Percentiles rank a stretch among this genome's conserved stretches.
Conservation (phyloP, 2,797 vertebrate genomes). For the Myiotriccus ornatus region DNA sequence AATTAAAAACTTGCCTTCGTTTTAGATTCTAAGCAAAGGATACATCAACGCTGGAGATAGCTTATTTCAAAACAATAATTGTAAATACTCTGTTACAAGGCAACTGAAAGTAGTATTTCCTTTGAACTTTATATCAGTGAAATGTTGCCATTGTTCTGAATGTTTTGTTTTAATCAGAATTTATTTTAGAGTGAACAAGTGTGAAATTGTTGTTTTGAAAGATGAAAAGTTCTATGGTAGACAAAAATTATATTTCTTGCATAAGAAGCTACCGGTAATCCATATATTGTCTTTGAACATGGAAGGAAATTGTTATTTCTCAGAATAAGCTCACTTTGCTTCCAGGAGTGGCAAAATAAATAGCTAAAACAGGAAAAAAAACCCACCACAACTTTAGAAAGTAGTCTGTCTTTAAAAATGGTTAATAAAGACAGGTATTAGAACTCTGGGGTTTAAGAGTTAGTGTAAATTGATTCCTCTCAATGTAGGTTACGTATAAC, state of each 20-base stretch:
- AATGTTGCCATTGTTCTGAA: background rate
- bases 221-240: background rate
- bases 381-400: background rate
- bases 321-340: background rate
- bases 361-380: background rate
- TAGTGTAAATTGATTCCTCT: background rate
- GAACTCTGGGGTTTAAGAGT: accelerated
- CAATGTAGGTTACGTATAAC: background rate
- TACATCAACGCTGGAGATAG: background rate
- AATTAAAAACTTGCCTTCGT: background rate
- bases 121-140: background rate
- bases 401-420: too few species aligned
- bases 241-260: background rate
- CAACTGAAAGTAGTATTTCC: background rate
- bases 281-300: background rate
- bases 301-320: background rate
- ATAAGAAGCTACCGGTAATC: background rate
- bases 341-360: background rate
- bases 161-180: background rate
- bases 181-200: background rate
- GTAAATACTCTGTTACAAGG: background rate
- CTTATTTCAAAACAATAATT: background rate
- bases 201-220: background rate
- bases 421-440: background rate
- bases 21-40: background rate